Base-by-base conservation (phyloP, 2,888 invertebrate genomes). In the Thereva unica region DNA sequence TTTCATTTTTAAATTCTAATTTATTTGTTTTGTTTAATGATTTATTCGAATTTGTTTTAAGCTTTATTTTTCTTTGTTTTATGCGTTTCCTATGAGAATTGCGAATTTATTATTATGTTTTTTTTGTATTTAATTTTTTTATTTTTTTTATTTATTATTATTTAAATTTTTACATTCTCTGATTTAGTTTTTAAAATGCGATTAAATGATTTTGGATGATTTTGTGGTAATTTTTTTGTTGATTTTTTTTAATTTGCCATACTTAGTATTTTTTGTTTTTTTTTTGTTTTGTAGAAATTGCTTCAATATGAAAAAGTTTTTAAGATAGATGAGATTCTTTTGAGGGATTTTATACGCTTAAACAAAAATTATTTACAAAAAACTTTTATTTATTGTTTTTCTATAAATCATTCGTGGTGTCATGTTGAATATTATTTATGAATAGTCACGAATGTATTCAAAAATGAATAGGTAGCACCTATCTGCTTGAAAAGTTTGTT, bases 131-230 rank as follows among this genome's bases (percentile, higher is more conserved):
- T 38, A n/a, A 12, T 12, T 38, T 55, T 55, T 55, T 38, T 9
- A 42, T 23, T 9, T 9, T 37, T 9, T 9, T 37, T 9, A 12
- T 9, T 52, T 9, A 37, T 47, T 23, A 23, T 37, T 10, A 12
- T 9, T 52, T 9, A 37, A 37, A 37, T 37, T 6, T 47, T 37
- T 12, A 38, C 52, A 12, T 49, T 61, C 68, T 68, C 68, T 65
- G 68, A 68, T 66, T 68, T 68, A 68, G 66, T 66, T 65, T 54
- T 9, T 23, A 23, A 23, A 49, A 47, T 49, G 38, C 67, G 63
- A 67, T 63, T 63, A 45, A 63, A 67, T 49, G 34, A 38, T 7
- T 50, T 67, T 67, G 23, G 23, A 23, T 23, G 23, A 23, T 23
- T 23, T 23, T 23, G 23, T 23, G 23, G 23, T 23, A 23, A 2